Conservation (phyloP, 1,140 invertebrate species). For the Drosophila melanogaster region Release_6_plus_ISO1_MT NT_033777.3:10036501-10037000, state of each 20-base stretch:
- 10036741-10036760: slow-evolving; percentile 10
- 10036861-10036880: slow-evolving; percentile 42
- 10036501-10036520: slow-evolving; percentile 40
- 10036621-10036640: slow-evolving; percentile 33
- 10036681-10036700: slow-evolving; percentile 53
- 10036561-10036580: slow-evolving; percentile 17
- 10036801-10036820: neutral
- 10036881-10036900: slow-evolving; percentile 30
- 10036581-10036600: slow-evolving; percentile 26
- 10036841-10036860: slow-evolving; percentile 50
- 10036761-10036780: slow-evolving; percentile 67
- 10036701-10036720: slow-evolving; percentile 38
- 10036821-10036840: slow-evolving; percentile 26
- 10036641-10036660: neutral
- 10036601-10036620: slow-evolving; percentile 70
- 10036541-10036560: slow-evolving; percentile 52
- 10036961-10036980: slow-evolving; percentile 8
- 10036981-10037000: slow-evolving; percentile 42
- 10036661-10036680: too few species aligned
- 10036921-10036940: slow-evolving; percentile 23
- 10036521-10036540: slow-evolving; percentile 65
- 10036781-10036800: slow-evolving; percentile 51
- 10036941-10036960: neutral
- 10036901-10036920: slow-evolving; percentile 45
- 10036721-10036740: slow-evolving; percentile 42